phyloP scores from a whole-genome alignment of 2,797 vertebrate species.

The Sebastes reedi region DNA sequence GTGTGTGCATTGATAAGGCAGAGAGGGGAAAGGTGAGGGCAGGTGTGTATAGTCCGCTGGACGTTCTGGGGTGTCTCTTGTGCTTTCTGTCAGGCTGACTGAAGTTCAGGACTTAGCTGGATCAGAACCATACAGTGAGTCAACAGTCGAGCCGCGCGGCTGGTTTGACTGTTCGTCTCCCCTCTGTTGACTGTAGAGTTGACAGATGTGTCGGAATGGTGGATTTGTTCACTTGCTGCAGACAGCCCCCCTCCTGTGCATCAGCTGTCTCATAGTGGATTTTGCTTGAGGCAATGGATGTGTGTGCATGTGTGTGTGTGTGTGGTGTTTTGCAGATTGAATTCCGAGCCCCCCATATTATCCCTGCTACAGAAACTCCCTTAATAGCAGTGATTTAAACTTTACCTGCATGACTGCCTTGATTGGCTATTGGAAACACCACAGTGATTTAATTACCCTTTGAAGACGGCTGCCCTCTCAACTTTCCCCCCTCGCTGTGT shows the following conservation, averaged over 20 bases:
- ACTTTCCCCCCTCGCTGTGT: conserved; percentile 26
- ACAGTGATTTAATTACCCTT: conserved; percentile 70
- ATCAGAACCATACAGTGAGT: conserved; percentile 56
- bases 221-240: conserved; percentile 73
- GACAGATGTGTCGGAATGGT: conserved; percentile 70
- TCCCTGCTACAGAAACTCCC: conserved; percentile 54
- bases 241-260: conserved; percentile 65
- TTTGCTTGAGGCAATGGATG: conserved; percentile 64
- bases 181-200: conserved; percentile 67
- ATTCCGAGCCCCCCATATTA: conserved; percentile 40
- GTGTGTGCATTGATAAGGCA: conserved; percentile 27
- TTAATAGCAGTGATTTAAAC: conserved; percentile 72
- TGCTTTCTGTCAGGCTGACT: conserved; percentile 60
- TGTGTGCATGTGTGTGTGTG: conserved; percentile 6
- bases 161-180: conserved; percentile 62
- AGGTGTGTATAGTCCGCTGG: conserved; percentile 37
- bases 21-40: conserved; percentile 26
- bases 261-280: conserved; percentile 69
- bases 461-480: conserved; percentile 50
- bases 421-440: conserved; percentile 69
- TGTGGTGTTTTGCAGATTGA: conserved; percentile 31
- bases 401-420: conserved; percentile 68
- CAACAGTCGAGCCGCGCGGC: conserved; percentile 60
- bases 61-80: conserved; percentile 29
- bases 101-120: conserved; percentile 53